These are phyloP conservation scores for Aegotheles bennettii DNA, from an alignment of 2,113 vertebrate species.

Conservation along the genomic window DNA sequence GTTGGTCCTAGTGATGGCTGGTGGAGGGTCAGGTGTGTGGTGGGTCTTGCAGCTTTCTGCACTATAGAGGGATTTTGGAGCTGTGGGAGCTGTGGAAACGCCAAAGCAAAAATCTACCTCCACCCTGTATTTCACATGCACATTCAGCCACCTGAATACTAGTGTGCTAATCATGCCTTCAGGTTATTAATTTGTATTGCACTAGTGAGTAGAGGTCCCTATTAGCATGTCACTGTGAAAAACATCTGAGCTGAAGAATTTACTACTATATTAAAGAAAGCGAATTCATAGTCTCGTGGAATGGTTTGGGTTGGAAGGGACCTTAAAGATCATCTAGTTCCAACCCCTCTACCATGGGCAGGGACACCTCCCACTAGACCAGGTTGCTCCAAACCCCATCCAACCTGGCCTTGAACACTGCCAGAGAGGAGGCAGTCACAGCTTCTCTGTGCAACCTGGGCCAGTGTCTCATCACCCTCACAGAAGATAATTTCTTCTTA, in stretches of 20 bases:
- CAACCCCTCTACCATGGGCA: too few species aligned
- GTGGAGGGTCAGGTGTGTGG: rapidly evolving
- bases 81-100: neutral
- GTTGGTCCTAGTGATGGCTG: neutral
- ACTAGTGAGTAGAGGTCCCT: neutral
- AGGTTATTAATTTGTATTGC: neutral
- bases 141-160: neutral
- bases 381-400: too few species aligned
- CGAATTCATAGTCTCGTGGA: neutral
- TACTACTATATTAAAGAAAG: neutral
- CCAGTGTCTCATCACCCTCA: too few species aligned
- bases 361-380: too few species aligned
- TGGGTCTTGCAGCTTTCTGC: neutral
- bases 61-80: rapidly evolving
- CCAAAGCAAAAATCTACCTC: neutral
- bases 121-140: neutral
- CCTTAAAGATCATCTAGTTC: too few species aligned
- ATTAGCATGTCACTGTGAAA: neutral
- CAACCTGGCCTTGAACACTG: too few species aligned
- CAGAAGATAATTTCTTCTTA: too few species aligned
- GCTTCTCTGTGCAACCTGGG: too few species aligned
- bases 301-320: too few species aligned
- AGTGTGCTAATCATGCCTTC: neutral
- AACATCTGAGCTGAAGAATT: neutral
- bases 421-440: too few species aligned